A percentile compares a stretch with the other conserved stretches of the same genome.
These are phyloP conservation scores for Cyphomyrus plagiostoma DNA, from an alignment of 2,113 vertebrate genomes.

Conservation along the genomic window DNA sequence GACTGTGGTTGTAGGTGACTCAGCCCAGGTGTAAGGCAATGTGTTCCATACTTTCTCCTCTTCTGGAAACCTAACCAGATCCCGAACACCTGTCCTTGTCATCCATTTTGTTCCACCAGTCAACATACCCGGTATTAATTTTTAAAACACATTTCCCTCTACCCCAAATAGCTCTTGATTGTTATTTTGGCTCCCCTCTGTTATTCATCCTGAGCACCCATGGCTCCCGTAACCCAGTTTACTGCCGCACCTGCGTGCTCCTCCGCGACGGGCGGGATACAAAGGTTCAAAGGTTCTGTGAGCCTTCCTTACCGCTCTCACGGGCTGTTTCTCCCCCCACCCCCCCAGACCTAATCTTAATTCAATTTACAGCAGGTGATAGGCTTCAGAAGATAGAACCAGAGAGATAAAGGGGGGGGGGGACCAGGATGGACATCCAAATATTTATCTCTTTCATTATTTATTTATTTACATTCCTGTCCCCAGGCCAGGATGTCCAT, in stretches of 20 bases:
- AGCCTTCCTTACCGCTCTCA: not conserved
- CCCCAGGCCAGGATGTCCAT: not conserved
- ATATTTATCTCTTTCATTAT: slow-evolving; percentile 12
- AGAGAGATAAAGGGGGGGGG: slow-evolving; percentile 18
- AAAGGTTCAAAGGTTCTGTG: not conserved
- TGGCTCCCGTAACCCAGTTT: not conserved
- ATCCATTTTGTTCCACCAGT: not conserved
- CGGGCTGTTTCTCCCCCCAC: not conserved
- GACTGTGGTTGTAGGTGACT: not conserved
- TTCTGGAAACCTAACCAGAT: not conserved
- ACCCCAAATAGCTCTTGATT: not conserved
- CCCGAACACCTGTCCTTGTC: not conserved
- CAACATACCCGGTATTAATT: not conserved
- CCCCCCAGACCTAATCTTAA: slow-evolving; percentile 46
- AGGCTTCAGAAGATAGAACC: slow-evolving; percentile 47
- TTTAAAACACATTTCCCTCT: not conserved
- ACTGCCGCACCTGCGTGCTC: not conserved
- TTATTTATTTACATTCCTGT: slow-evolving; percentile 9
- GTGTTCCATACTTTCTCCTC: not conserved
- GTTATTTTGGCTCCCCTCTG: not conserved
- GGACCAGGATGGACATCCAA: not conserved
- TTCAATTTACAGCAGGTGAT: slow-evolving; percentile 52
- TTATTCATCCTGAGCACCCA: not conserved
- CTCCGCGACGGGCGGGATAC: not conserved
- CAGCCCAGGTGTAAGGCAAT: not conserved